Percentiles rank a stretch among this genome's conserved stretches.
Evolutionary conservation across 1,140 invertebrate species (phyloP).

Genomic region (Drosophila oshimai): DNA sequence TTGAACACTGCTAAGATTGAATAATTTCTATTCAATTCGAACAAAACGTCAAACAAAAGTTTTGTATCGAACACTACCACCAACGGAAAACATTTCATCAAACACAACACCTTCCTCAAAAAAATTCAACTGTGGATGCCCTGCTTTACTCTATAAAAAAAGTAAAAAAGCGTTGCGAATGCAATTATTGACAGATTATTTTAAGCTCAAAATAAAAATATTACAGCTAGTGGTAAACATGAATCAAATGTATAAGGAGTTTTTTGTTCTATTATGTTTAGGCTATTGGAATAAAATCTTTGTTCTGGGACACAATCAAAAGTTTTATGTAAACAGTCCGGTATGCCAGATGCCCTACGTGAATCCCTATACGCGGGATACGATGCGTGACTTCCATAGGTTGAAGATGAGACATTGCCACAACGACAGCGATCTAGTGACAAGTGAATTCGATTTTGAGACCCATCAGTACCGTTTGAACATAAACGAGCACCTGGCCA

Average conservation of each 20-base stretch:
- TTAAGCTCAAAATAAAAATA: not conserved
- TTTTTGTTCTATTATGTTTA: not conserved
- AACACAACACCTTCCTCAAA: too few relatives aligned
- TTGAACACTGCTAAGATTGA: too few relatives aligned
- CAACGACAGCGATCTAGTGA: conserved; percentile 17
- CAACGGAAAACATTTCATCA: too few relatives aligned
- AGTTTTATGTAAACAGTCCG: conserved; percentile 17
- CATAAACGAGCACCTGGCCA: conserved; percentile 13
- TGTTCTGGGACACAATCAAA: too few relatives aligned
- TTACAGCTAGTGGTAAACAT: conserved; percentile 2
- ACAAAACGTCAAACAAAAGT: too few relatives aligned
- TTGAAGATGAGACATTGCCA: not conserved
- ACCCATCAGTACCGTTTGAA: conserved; percentile 21
- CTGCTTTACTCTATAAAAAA: not conserved
- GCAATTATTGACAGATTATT: not conserved
- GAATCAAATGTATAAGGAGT: not conserved
- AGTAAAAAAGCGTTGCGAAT: not conserved
- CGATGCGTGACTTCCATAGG: not conserved
- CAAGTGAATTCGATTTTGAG: conserved; percentile 26
- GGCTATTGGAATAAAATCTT: not conserved
- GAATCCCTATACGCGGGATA: conserved; percentile 12
- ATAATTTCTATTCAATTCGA: too few relatives aligned
- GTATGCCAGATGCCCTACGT: conserved; percentile 28
- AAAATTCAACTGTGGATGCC: too few relatives aligned
- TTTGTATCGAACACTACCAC: too few relatives aligned